Conservation (phyloP, 2,797 vertebrate species). For the Melanotaenia maccullochi region DNA sequence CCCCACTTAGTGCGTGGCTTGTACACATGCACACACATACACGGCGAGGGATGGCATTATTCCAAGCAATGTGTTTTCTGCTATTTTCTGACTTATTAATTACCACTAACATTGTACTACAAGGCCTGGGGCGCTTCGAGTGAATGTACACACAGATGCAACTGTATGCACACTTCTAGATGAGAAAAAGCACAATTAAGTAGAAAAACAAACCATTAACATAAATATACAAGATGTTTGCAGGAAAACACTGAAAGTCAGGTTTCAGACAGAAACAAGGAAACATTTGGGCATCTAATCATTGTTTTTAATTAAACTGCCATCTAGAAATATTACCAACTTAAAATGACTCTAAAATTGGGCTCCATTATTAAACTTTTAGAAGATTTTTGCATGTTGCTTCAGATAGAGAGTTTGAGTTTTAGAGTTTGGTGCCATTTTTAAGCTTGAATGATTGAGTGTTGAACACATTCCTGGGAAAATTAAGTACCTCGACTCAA, state of each 20-base stretch:
- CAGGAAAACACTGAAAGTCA: not conserved
- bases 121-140: conserved; percentile 65
- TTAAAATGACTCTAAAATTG: no score
- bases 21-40: conserved; percentile 57
- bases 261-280: not conserved
- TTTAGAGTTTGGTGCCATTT: no score
- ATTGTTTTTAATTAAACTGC: not conserved
- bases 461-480: no score
- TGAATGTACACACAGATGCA: conserved; percentile 28
- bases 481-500: no score
- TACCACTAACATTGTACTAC: conserved; percentile 73
- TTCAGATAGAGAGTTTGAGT: not conserved
- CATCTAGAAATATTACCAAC: no score
- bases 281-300: not conserved
- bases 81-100: conserved; percentile 79
- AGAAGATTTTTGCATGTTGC: not conserved
- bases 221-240: not conserved
- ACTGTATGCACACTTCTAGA: not conserved
- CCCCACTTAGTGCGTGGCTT: conserved; percentile 73
- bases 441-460: no score
- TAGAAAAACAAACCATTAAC: not conserved
- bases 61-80: conserved; percentile 72
- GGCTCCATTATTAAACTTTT: no score
- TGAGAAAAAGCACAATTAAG: not conserved
- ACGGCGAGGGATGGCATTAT: conserved; percentile 62